phyloP scores from a whole-genome alignment of 2,113 vertebrate species.

The Labrus mixtus region DNA sequence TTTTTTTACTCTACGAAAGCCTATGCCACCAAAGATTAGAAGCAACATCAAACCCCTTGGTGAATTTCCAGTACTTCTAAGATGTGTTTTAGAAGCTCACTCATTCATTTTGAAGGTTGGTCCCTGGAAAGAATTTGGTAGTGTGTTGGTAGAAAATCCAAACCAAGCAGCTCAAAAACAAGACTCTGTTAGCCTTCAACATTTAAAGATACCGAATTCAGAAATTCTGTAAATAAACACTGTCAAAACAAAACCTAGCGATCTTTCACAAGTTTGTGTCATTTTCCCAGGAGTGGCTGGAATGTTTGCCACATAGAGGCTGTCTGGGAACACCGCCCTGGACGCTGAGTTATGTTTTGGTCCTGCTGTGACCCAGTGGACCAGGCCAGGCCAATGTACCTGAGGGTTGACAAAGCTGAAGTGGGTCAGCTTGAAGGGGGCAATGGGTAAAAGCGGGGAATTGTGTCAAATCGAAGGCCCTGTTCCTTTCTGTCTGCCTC shows the following conservation, averaged over 20 bases:
- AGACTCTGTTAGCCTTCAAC: background rate
- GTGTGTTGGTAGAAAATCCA: constrained; percentile 7
- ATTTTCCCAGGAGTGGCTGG: constrained; percentile 70
- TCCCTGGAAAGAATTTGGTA: constrained; percentile 28
- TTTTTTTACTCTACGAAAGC: constrained; percentile 26
- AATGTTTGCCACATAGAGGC: constrained; percentile 64
- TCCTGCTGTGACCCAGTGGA: constrained; percentile 74
- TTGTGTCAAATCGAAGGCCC: constrained; percentile 69
- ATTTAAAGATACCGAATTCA: background rate
- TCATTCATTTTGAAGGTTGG: background rate
- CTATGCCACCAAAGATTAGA: constrained; percentile 13
- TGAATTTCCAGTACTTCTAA: background rate
- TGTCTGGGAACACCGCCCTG: constrained; percentile 56
- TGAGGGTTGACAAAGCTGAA: constrained; percentile 74
- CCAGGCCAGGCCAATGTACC: constrained; percentile 66
- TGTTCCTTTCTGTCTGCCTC: constrained; percentile 60
- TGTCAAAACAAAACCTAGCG: constrained; percentile 29
- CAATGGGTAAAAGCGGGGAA: constrained; percentile 47
- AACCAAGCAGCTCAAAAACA: constrained; percentile 19
- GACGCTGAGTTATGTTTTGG: constrained; percentile 64
- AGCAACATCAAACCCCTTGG: constrained; percentile 18
- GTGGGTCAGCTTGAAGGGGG: constrained; percentile 70
- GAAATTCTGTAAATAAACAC: constrained; percentile 31
- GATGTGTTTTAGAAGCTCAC: constrained; percentile 7
- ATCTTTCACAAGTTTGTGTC: constrained; percentile 52